A percentile compares a stretch with the other conserved stretches of the same genome.
Evolutionary conservation across 2,888 invertebrate genomes (phyloP).

Genomic region (Branchipolynoe longqiensis): DNA sequence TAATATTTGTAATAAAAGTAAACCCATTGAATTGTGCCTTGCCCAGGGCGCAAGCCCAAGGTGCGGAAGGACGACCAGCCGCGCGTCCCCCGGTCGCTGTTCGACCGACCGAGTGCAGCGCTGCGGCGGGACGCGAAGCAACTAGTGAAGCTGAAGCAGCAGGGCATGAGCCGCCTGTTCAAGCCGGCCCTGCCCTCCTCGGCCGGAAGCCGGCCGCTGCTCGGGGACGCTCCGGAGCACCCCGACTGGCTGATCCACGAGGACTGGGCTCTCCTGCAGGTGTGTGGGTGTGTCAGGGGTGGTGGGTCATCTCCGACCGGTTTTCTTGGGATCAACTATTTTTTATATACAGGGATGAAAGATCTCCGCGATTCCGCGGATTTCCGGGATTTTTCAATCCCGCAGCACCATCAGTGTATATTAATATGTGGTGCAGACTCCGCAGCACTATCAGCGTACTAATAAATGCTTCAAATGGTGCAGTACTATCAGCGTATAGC

Average conservation of each 20-base stretch:
- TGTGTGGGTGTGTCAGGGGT: no score
- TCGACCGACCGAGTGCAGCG: conserved; percentile 90
- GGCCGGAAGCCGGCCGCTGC: conserved; percentile 70
- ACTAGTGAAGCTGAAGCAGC: conserved; percentile 86
- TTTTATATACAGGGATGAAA: background rate
- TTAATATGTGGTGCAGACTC: no score
- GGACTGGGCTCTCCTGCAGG: conserved; percentile 91
- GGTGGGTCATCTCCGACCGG: no score
- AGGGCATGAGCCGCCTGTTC: conserved; percentile 73
- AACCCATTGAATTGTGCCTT: no score
- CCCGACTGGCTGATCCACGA: conserved; percentile 96
- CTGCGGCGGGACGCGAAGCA: conserved; percentile 88
- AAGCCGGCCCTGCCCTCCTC: conserved; percentile 60
- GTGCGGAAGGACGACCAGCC: conserved; percentile 88
- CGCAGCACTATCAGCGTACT: no score
- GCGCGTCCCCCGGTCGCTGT: conserved; percentile 90
- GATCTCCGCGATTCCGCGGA: no score
- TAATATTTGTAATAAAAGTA: no score
- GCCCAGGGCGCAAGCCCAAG: conserved; percentile 81
- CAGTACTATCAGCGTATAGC: no score
- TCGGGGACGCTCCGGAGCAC: conserved; percentile 83
- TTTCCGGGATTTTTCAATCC: no score
- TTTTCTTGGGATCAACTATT: no score
- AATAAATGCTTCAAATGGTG: no score
- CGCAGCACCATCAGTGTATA: no score